A percentile compares a stretch with the other conserved stretches of the same genome.
phyloP scores from a whole-genome alignment of 1,140 invertebrate genomes.

The Tetramorium simillimum region DNA sequence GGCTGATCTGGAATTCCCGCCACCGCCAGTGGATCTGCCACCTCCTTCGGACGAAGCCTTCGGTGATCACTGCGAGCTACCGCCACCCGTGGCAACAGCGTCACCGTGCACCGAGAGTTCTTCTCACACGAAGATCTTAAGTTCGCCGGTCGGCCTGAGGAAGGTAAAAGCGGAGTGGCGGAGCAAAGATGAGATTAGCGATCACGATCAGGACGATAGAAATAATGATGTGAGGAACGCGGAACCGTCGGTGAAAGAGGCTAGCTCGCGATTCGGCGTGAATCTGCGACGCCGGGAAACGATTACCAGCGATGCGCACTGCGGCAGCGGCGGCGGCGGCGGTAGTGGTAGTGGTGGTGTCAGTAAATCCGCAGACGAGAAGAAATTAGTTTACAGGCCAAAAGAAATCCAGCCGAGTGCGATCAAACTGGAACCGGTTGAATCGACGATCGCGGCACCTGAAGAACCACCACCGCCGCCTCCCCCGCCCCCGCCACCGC shows the following conservation, averaged over 20 bases:
- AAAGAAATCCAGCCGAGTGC: constrained; percentile 73
- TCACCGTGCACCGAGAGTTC: constrained; percentile 53
- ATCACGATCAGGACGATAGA: constrained; percentile 80
- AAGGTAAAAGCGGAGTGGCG: constrained; percentile 82
- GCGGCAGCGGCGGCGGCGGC: constrained; percentile 82
- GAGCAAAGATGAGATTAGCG: constrained; percentile 78
- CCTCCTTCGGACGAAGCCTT: constrained; percentile 90
- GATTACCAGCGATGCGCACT: constrained; percentile 68
- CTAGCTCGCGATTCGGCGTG: constrained; percentile 90
- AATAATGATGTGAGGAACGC: constrained; percentile 87
- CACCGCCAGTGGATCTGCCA: constrained; percentile 92
- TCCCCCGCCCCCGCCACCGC: constrained; percentile 79
- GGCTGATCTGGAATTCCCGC: constrained; percentile 94
- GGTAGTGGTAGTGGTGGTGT: constrained; percentile 84
- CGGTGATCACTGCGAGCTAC: constrained; percentile 78
- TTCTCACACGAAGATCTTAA: constrained; percentile 63
- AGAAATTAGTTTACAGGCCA: constrained; percentile 74
- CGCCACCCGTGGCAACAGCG: constrained; percentile 72
- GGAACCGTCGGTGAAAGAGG: constrained; percentile 89
- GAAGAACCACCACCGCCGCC: constrained; percentile 78
- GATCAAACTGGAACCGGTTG: constrained; percentile 30
- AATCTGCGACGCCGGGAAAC: constrained; percentile 89
- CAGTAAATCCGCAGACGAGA: constrained; percentile 80
- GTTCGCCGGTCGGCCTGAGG: constrained; percentile 81
- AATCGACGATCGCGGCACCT: constrained; percentile 72